A percentile compares a stretch with the other conserved stretches of the same genome.
phyloP scores from a whole-genome alignment of 2,113 vertebrate species.

The Rousettus leschenaultii region DNA sequence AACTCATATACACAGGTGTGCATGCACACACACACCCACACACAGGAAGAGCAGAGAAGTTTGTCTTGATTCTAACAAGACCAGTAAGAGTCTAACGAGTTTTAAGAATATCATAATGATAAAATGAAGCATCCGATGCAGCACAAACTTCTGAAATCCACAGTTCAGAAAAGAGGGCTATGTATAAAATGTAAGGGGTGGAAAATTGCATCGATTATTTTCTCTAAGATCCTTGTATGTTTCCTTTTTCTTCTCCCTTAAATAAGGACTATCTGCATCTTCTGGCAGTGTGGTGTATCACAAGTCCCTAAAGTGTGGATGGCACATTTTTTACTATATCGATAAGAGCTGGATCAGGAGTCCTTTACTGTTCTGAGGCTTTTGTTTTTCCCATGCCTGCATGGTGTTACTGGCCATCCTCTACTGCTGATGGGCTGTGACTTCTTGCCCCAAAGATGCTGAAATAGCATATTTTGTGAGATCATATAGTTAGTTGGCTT shows the following conservation, averaged over 20 bases:
- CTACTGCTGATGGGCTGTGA: fast-evolving
- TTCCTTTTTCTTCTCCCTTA: background rate
- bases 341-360: background rate
- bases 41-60: no score
- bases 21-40: no score
- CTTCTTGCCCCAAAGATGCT: background rate
- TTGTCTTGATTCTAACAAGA: background rate
- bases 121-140: background rate
- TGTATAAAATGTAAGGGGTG: background rate
- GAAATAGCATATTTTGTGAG: background rate
- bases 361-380: background rate
- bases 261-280: background rate
- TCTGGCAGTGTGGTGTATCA: background rate
- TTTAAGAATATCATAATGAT: background rate
- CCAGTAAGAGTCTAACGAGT: background rate
- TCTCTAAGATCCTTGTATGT: background rate
- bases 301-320: background rate
- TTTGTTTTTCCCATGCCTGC: background rate
- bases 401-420: background rate
- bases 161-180: background rate
- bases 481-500: background rate
- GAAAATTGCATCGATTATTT: background rate
- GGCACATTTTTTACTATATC: background rate
- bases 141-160: background rate
- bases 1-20: background rate